A percentile compares a stretch with the other conserved stretches of the same genome.
These are phyloP conservation scores for Ceratoteleas bidentatus DNA, from an alignment of 1,140 invertebrate species.

Conservation along the genomic window DNA sequence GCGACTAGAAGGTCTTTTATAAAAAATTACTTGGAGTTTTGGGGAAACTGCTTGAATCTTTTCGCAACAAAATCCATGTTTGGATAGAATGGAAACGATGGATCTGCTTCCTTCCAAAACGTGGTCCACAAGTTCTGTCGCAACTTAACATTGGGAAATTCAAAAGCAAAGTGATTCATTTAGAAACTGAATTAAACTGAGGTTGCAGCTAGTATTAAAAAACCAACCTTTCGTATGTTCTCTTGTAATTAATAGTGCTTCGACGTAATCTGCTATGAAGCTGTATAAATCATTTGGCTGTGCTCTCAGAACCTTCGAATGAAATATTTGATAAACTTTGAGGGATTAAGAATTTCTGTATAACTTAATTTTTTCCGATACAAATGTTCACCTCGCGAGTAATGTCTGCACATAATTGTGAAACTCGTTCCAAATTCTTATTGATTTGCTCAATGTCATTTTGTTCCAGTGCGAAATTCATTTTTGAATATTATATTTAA, in stretches of 20 bases:
- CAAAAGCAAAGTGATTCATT: background rate
- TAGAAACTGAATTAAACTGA: background rate
- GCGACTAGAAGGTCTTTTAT: no score
- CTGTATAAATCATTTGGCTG: slow-evolving; percentile 84
- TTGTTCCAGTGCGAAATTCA: slow-evolving; percentile 71
- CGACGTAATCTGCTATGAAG: slow-evolving; percentile 87
- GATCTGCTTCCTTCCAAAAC: slow-evolving; percentile 76
- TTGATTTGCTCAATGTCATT: slow-evolving; percentile 72
- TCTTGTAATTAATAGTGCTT: slow-evolving; percentile 85
- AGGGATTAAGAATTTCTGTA: background rate
- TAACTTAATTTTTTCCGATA: background rate
- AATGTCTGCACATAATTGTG: slow-evolving; percentile 86
- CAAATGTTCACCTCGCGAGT: slow-evolving; percentile 82
- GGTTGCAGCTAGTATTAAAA: no score
- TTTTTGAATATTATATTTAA: slow-evolving; percentile 34
- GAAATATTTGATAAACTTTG: no score
- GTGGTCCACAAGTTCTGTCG: slow-evolving; percentile 79
- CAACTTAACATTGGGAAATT: slow-evolving; percentile 68
- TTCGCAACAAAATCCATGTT: slow-evolving; percentile 78
- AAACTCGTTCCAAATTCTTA: slow-evolving; percentile 84
- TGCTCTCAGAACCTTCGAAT: slow-evolving; percentile 81
- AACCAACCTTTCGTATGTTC: slow-evolving; percentile 83
- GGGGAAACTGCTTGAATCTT: no score
- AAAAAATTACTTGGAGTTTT: no score
- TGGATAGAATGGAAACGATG: slow-evolving; percentile 75